phyloP scores from a whole-genome alignment of 2,888 invertebrate genomes.

The Rotaria macrura region DNA sequence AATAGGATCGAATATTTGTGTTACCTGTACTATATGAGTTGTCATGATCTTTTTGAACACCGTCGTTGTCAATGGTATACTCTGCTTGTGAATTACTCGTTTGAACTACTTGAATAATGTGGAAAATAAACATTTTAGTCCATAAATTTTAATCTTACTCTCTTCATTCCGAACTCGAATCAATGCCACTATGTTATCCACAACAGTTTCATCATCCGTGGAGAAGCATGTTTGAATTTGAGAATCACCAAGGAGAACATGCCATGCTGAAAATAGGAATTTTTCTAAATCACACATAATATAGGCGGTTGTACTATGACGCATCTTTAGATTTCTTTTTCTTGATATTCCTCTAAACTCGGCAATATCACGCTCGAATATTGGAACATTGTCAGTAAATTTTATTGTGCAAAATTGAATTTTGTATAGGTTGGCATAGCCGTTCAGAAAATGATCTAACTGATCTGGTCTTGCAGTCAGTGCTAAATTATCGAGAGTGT shows the following conservation, averaged over 20 bases:
- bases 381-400: not conserved
- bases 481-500: not conserved
- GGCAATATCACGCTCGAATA: not conserved
- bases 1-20: not conserved
- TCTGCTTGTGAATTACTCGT: fast-evolving
- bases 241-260: not conserved
- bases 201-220: not conserved
- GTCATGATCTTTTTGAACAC: not conserved
- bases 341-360: not conserved
- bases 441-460: not conserved
- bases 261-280: not conserved
- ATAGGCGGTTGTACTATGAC: not conserved
- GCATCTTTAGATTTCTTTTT: not conserved
- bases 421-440: not conserved
- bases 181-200: not conserved
- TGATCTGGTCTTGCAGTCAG: not conserved
- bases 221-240: not conserved
- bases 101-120: not conserved
- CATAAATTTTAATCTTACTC: not conserved
- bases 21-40: not conserved
- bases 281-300: not conserved
- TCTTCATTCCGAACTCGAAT: not conserved
- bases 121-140: not conserved
- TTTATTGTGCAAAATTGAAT: not conserved
- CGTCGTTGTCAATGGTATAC: not conserved